Base-by-base conservation (phyloP, 2,888 invertebrate genomes). In the Gasteruption jaculator region DNA sequence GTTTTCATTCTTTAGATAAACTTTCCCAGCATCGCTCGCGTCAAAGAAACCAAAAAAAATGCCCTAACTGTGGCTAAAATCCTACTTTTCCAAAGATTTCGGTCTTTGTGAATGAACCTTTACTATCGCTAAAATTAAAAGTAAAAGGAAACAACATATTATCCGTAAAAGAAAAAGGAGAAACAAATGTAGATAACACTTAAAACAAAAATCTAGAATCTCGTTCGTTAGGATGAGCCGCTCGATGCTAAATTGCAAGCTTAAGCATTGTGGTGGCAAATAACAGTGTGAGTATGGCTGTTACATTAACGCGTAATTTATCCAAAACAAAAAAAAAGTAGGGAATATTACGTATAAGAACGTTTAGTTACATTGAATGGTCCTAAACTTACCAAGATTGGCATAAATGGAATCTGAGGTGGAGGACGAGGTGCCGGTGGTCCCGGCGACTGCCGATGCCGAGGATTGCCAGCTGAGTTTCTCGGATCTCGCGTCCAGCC, bases 371-470 rank as follows among this genome's bases (percentile, higher is more conserved):
- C 70, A 70, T 61, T 70, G 70, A 56, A 70, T 70, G 53, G 70
- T 68, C 61, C 68, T 63, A 56, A 66, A 74, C 77, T 79, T 74
- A 81, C 81, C 85, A 69, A 85, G 77, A 75, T 90, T 90, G 51
- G 88, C 89, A 72, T 90, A 90, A 62, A 89, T 70, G 53, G 67
- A 68, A 56, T 69, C 71, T 36, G 60, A 56, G 43, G 57, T 54
- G 31, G 63, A 52, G 33, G 54, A 49, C 22, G 52, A 43, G 43
- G 48, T 44, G 50, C 38, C 25, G 60, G 53, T 41, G 54, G 58
- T 59, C 60, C 53, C 6, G 54, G 42, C 21, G 46, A 41, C 2
- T 54, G 21, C 1, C 14, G n/a, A 44, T 36, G 46, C 48, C 25
- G 48, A 37, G 25, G 48, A 46, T 27, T 51, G 45, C 48, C 43